phyloP scores from a whole-genome alignment of 1,140 invertebrate species.

The Myzus persicae region DNA sequence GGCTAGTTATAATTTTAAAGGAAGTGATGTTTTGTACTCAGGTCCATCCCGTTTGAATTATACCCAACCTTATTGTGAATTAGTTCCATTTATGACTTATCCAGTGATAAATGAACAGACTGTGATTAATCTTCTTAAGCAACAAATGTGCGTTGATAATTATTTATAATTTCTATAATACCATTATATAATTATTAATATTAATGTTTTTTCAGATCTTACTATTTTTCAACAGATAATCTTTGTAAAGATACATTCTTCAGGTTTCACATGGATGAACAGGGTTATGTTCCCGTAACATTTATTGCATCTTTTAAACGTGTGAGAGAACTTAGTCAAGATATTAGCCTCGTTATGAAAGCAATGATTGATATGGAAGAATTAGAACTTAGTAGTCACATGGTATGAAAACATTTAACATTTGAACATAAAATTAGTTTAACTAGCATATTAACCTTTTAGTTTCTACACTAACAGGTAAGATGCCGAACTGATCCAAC shows the following conservation, averaged over 20 bases:
- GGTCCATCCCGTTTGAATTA: conserved; percentile 53
- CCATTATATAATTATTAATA: background rate
- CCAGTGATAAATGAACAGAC: conserved; percentile 56
- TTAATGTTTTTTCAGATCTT: conserved; percentile 80
- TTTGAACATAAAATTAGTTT: background rate
- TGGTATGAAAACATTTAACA: conserved; percentile 67
- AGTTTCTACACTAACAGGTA: conserved; percentile 68
- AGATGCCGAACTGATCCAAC: conserved; percentile 80
- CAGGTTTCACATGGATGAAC: conserved; percentile 92
- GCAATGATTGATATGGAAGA: conserved; percentile 82
- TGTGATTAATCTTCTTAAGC: conserved; percentile 58
- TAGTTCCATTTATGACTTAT: conserved; percentile 55
- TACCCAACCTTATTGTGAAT: conserved; percentile 54
- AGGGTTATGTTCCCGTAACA: conserved; percentile 91
- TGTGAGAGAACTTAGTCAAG: conserved; percentile 85
- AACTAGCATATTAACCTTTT: background rate
- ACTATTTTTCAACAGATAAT: conserved; percentile 99
- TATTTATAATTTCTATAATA: conserved; percentile 25
- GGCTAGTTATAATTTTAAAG: conserved; percentile 53
- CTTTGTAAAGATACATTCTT: conserved; percentile 95
- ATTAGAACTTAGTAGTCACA: conserved; percentile 81
- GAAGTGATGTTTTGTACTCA: conserved; percentile 55
- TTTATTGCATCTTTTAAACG: conserved; percentile 96
- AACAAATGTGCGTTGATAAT: conserved; percentile 47
- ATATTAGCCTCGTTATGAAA: conserved; percentile 82